Base-by-base conservation (phyloP, 2,113 vertebrate genomes). In the Leucosticte australis region DNA sequence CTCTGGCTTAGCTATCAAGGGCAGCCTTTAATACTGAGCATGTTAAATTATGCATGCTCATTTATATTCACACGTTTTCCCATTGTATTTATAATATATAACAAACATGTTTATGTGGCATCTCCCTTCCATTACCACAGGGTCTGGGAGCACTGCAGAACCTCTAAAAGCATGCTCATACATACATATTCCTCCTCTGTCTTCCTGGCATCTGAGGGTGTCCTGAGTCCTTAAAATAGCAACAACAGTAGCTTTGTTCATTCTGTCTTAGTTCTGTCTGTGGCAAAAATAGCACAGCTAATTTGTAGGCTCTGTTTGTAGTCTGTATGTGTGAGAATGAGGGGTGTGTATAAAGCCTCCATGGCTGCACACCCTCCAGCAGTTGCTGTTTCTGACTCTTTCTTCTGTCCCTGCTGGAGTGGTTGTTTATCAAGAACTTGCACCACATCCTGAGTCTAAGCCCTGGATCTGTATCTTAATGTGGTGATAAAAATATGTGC, bases 201-300 rank as follows among this genome's bases (percentile, higher is more conserved):
- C 89, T 94, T 85, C 56, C 22, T 50, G 53, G 26, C 92, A 86
- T 95, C 90, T 74, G 84, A 97, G 93, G 93, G 90, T 97, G 87
- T 96, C 93, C 95, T 91, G 30, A 83, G 93, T 63, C 71, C 94
- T 90, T 90, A 95, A 97, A 97, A 95, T 97, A 97, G 96, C 44
- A 97, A 92, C 85, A n/a, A 95, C 94, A 95, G 85, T 19, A 90
- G 94, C 91, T 96, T 95, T 97, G 90, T 96, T 96, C 90, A 37
- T 95, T 91, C 78, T 2, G 17, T 62, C 82, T 87, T 91, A 77
- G 80, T 73, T 92, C 93, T 92, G 87, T 95, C 93, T 91, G 93
- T 52, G 71, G 79, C 79, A 95, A 92, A 97, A 97, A 97, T 96
- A 97, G 95, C 92, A 78, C 89, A 84, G 22, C 74, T 92, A 89